Conservation (phyloP, 2,888 invertebrate genomes). For the Tridacna gigas region DNA sequence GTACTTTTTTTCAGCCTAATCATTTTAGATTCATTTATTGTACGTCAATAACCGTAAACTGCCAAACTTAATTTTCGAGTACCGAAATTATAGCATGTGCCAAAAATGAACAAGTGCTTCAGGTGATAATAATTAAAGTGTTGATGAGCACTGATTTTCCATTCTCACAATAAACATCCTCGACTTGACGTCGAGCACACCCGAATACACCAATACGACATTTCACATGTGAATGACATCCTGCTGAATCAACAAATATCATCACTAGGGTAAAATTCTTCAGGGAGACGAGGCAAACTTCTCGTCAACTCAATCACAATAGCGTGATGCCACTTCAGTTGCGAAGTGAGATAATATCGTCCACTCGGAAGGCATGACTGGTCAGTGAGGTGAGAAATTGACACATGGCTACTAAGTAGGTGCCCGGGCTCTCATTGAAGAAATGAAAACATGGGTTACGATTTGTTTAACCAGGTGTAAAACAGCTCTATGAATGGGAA, state of each 20-base stretch:
- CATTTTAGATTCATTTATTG: slow-evolving; percentile 2
- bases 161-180: slow-evolving; percentile 9
- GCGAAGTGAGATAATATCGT: slow-evolving; percentile 43
- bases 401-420: slow-evolving; percentile 46
- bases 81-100: slow-evolving; percentile 11
- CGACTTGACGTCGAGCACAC: not conserved
- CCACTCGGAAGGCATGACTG: slow-evolving; percentile 17
- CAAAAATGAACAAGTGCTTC: not conserved
- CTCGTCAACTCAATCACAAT: slow-evolving; percentile 23
- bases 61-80: slow-evolving; percentile 20
- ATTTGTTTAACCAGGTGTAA: slow-evolving; percentile 56
- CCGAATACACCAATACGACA: slow-evolving; percentile 11
- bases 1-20: slow-evolving; percentile 16
- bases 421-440: slow-evolving; percentile 27
- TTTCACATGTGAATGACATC: slow-evolving; percentile 20
- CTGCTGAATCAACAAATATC: slow-evolving; percentile 21
- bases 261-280: slow-evolving; percentile 9
- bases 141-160: slow-evolving; percentile 24
- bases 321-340: slow-evolving; percentile 43
- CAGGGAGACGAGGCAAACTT: slow-evolving; percentile 15
- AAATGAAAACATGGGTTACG: slow-evolving; percentile 40
- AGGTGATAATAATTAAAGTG: slow-evolving; percentile 24
- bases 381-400: slow-evolving; percentile 53
- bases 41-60: slow-evolving; percentile 22
- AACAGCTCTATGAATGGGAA: slow-evolving; percentile 32